Conservation (phyloP, 1,140 invertebrate species). For the Meteorus sp. region DNA sequence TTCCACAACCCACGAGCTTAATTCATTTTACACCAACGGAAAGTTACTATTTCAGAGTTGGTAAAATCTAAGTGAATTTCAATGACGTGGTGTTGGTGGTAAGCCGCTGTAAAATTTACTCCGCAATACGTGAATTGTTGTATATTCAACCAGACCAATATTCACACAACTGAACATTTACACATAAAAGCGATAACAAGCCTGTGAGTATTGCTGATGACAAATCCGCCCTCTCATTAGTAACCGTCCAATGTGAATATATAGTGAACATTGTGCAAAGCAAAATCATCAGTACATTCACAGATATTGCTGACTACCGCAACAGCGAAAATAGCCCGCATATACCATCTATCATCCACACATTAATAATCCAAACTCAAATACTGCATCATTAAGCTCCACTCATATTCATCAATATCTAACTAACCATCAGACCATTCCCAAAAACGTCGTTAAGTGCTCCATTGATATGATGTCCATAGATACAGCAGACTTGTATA, state of each 20-base stretch:
- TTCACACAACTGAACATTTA: too few species aligned
- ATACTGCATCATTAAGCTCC: background rate
- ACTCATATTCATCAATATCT: too few species aligned
- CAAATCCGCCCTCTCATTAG: background rate
- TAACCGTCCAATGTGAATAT: too few species aligned
- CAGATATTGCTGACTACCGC: constrained; percentile 15
- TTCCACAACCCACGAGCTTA: background rate
- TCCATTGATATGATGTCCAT: too few species aligned
- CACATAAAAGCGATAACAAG: too few species aligned
- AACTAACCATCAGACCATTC: too few species aligned
- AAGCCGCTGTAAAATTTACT: background rate
- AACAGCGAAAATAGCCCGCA: background rate
- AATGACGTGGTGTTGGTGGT: background rate
- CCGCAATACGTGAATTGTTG: background rate
- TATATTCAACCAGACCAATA: background rate
- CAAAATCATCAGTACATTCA: too few species aligned
- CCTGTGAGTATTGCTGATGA: too few species aligned
- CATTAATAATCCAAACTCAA: background rate
- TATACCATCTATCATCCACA: background rate
- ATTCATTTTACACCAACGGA: background rate
- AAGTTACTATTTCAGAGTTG: background rate
- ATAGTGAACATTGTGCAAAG: too few species aligned
- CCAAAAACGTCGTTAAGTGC: too few species aligned
- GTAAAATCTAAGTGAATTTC: background rate
- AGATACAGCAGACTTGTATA: too few species aligned